phyloP scores from a whole-genome alignment of 2,797 vertebrate species.

The Danio kyathit region DNA sequence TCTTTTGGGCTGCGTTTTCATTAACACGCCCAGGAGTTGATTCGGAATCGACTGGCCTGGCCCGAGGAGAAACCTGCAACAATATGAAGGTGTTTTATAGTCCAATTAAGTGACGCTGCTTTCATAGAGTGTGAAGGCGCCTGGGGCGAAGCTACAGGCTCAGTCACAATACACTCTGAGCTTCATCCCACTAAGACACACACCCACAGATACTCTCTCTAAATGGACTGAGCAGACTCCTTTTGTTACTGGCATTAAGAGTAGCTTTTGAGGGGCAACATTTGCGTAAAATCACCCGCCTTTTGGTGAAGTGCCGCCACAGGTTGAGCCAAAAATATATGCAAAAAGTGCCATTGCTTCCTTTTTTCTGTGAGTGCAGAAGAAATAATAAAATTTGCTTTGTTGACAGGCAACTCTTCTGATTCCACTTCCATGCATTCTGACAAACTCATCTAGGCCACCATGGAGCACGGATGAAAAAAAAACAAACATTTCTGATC shows the following conservation, averaged over 20 bases:
- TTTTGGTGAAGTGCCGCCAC: no score
- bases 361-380: not conserved
- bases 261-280: constrained; percentile 68
- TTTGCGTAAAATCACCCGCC: not conserved
- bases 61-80: constrained; percentile 64
- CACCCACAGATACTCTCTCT: constrained; percentile 58
- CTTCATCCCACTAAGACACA: constrained; percentile 70
- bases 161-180: constrained; percentile 74
- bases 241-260: constrained; percentile 75
- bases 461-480: constrained; percentile 56
- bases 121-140: constrained; percentile 70
- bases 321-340: not conserved
- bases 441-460: constrained; percentile 71
- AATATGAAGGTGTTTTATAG: constrained; percentile 79
- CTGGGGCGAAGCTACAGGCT: constrained; percentile 79
- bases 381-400: not conserved
- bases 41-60: constrained; percentile 70
- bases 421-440: constrained; percentile 2
- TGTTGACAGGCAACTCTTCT: not conserved
- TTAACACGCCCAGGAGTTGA: constrained; percentile 69
- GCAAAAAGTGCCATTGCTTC: not conserved
- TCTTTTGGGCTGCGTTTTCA: constrained; percentile 74
- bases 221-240: constrained; percentile 76
- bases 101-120: constrained; percentile 82
- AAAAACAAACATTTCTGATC: constrained; percentile 74